These are phyloP conservation scores for Orientallactaga bullata DNA, from an alignment of 2,113 vertebrate genomes.

Conservation along the genomic window DNA sequence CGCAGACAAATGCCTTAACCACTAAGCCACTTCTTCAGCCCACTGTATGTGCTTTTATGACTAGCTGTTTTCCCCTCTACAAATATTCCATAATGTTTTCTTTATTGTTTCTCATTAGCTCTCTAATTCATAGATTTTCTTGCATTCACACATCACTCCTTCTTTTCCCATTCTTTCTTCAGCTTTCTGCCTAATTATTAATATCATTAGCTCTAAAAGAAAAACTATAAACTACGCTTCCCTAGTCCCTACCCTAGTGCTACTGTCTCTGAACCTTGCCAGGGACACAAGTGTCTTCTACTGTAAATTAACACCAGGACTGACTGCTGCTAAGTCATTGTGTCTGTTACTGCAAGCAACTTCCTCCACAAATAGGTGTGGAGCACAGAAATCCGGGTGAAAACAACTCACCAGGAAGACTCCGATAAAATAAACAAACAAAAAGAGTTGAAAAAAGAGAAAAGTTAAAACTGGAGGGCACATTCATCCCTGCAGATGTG, in stretches of 20 bases:
- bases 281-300: background rate
- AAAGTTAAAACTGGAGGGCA: background rate
- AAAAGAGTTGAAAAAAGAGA: too few species aligned
- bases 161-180: background rate
- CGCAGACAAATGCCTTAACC: too few species aligned
- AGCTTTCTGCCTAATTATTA: background rate
- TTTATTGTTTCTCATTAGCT: background rate
- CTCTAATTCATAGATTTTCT: background rate
- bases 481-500: background rate
- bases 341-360: background rate
- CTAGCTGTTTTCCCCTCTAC: background rate
- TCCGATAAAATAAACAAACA: background rate
- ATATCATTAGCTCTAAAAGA: background rate
- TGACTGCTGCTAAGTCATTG: background rate
- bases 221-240: background rate
- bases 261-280: too few species aligned
- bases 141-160: too few species aligned
- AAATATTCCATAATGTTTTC: background rate
- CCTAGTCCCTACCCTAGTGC: background rate
- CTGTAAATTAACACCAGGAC: background rate
- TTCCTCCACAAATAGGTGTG: background rate
- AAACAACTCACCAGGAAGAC: background rate
- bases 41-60: too few species aligned
- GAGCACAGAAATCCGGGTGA: background rate
- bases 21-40: too few species aligned